Conservation (phyloP, 2,797 vertebrate species). For the Cryptoprocta ferox region DNA sequence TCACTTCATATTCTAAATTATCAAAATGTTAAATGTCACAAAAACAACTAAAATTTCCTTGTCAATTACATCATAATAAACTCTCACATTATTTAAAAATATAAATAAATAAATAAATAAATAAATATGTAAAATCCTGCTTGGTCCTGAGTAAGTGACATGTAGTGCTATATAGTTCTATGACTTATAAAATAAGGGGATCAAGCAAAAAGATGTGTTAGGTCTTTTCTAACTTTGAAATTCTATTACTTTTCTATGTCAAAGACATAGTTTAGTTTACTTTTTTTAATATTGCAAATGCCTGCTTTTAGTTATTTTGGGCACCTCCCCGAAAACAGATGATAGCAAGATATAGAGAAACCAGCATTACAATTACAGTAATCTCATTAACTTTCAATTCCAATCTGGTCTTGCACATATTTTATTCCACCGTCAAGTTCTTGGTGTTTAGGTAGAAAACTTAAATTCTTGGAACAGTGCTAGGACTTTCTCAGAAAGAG, state of each 20-base stretch:
- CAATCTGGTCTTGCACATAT: background rate
- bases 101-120: too few species aligned
- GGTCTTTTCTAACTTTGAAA: background rate
- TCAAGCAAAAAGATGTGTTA: background rate
- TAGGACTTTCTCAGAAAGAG: background rate
- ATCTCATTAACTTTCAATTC: background rate
- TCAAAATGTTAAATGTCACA: too few species aligned
- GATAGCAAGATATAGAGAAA: background rate
- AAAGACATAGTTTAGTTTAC: background rate
- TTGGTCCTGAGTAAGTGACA: background rate
- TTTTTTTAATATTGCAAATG: constrained; percentile 13
- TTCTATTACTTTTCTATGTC: background rate
- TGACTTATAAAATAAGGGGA: background rate
- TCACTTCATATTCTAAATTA: too few species aligned
- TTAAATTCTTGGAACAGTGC: background rate
- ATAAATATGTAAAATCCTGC: background rate
- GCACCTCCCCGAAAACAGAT: background rate
- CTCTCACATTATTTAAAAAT: too few species aligned
- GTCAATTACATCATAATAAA: too few species aligned
- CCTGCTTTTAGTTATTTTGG: background rate
- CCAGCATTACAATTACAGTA: background rate
- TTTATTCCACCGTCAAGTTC: background rate
- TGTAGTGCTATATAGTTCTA: background rate
- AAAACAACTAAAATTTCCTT: too few species aligned
- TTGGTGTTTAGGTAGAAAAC: background rate